Base-by-base conservation (phyloP, 1,140 invertebrate genomes). In the Cotesia vestalis region DNA sequence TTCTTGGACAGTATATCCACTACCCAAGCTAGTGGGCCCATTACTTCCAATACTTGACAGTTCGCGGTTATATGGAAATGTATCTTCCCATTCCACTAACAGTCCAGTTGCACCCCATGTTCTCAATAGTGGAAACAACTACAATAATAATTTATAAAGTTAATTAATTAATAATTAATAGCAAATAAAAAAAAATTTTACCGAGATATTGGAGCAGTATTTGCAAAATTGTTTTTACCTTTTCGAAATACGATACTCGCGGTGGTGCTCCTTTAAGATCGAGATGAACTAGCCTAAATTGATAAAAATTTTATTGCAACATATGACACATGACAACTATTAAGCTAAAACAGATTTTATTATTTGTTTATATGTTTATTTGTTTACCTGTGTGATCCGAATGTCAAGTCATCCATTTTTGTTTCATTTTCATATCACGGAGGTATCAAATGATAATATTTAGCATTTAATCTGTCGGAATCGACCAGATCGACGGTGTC, bases 61-160 rank as follows among this genome's bases (percentile, higher is more conserved):
- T 9, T 91, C 88, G 67, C 90, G 91, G 14, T 83, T 87, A 82
- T 94, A 97, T 0, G 96, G 96, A 84, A 97, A 97, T 79, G 95
- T 96, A 77, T 98, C 96, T 85, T 97, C 96, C 93, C 96, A 98
- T 88, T 97, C 96, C 53, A 98, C 66, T 6, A 98, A 86, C 14
- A 97, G 80, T 6, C 95, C 95, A 59, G 93, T 96, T 0, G 92
- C 93, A 79, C 94, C 92, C 90, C 91, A 90, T 88, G 89, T 82
- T 84, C 89, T 87, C 34, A 90, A 79, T 12, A 87, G 76, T 34
- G 90, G 86, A 77, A 91, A 88, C 59, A 92, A 84, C 90, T 91
- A 85, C 80, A 75, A 75, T 60, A 70, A 60, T 66, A 11, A 69
- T 11, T 17, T 17, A 17, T 1, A 0, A 68, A 5, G 71, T 59